These are phyloP conservation scores for Pelosia muscerda DNA, from an alignment of 2,888 invertebrate genomes.

Conservation along the genomic window DNA sequence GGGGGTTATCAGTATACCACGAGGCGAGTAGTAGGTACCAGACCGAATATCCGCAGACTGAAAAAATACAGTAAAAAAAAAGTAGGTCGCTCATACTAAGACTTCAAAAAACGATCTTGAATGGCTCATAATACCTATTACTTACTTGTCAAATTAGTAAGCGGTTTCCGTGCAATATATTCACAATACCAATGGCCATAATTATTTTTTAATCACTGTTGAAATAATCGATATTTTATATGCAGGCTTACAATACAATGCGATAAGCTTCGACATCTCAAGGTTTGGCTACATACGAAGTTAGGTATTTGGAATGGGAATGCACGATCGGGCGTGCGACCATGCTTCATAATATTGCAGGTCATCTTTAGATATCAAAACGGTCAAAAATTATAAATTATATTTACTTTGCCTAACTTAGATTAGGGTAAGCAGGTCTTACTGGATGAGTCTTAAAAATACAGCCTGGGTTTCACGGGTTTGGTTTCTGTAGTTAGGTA, in stretches of 20 bases:
- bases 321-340: neutral
- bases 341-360: neutral
- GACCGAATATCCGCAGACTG: neutral
- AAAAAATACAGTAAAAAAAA: too few species aligned
- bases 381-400: neutral
- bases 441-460: too few species aligned
- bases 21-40: too few species aligned
- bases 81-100: neutral
- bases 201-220: slow-evolving; percentile 5
- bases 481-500: too few species aligned
- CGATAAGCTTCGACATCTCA: slow-evolving; percentile 8
- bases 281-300: neutral
- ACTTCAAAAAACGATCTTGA: neutral
- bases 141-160: slow-evolving; percentile 1
- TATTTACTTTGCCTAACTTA: neutral
- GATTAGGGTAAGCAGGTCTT: too few species aligned
- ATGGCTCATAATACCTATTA: neutral
- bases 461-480: too few species aligned
- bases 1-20: neutral
- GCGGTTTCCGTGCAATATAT: neutral
- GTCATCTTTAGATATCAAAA: neutral
- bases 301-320: slow-evolving; percentile 9
- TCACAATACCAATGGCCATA: neutral
- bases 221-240: slow-evolving; percentile 7
- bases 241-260: neutral